Conservation (phyloP, 2,888 invertebrate genomes). For the Sturmia bella region DNA sequence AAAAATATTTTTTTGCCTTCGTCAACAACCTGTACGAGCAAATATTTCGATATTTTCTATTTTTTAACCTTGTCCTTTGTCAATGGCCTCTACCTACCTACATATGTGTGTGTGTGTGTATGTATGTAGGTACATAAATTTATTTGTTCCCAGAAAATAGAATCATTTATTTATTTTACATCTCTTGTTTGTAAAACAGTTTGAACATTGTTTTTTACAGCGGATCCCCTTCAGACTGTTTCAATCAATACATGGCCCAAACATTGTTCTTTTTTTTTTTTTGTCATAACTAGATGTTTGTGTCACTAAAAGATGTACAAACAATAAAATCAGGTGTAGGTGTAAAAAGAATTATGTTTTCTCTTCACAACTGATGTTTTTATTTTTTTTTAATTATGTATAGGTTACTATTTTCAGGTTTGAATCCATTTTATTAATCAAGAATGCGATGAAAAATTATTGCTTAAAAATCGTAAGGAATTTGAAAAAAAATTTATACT, state of each 20-base stretch:
- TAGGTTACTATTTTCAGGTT: too few species aligned
- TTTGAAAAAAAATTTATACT: too few species aligned
- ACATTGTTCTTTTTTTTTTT: background rate
- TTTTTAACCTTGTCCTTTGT: constrained; percentile 33
- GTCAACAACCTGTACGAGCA: constrained; percentile 14
- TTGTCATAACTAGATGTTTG: background rate
- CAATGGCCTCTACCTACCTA: constrained; percentile 32
- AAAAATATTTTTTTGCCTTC: constrained; percentile 11
- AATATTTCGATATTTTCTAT: background rate
- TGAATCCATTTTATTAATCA: too few species aligned
- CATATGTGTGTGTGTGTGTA: constrained; percentile 2
- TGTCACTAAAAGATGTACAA: background rate
- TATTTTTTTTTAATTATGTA: too few species aligned
- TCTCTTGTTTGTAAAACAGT: too few species aligned
- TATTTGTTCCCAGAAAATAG: constrained; percentile 13
- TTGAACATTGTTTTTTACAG: background rate
- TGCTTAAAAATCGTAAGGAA: too few species aligned
- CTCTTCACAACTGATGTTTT: too few species aligned
- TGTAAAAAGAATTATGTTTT: too few species aligned
- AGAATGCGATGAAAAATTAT: too few species aligned
- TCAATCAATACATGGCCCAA: too few species aligned
- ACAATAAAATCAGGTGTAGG: too few species aligned
- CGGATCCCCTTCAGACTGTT: background rate
- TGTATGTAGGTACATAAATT: too few species aligned
- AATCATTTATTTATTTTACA: background rate